Percentiles rank a stretch among this genome's conserved stretches.
phyloP scores from a whole-genome alignment of 2,888 invertebrate genomes.

The Phyto melanocephala region DNA sequence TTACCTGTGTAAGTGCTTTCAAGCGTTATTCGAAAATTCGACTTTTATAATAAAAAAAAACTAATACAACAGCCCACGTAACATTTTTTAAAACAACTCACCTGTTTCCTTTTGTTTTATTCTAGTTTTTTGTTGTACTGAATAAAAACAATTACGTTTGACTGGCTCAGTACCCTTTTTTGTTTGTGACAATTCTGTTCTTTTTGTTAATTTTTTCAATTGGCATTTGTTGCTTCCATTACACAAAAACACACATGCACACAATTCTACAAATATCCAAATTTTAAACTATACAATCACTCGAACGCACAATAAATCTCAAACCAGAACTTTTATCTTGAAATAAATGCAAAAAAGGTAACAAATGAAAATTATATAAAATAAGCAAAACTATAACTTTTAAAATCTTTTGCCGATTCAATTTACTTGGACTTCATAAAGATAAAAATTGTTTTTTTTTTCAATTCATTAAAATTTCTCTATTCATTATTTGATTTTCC shows the following conservation, averaged over 20 bases:
- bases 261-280: constrained; percentile 1
- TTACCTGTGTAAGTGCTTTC: too few relatives aligned
- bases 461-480: constrained; percentile 47
- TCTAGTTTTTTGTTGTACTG: neutral
- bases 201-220: constrained; percentile 6
- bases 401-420: neutral
- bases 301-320: neutral
- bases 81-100: neutral
- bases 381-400: neutral
- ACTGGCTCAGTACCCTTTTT: neutral
- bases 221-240: constrained; percentile 40
- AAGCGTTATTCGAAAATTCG: too few relatives aligned
- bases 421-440: neutral
- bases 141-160: neutral
- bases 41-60: neutral
- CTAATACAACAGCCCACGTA: neutral
- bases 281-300: neutral
- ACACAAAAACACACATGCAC: constrained; percentile 43
- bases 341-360: neutral
- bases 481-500: constrained; percentile 16
- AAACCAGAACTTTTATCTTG: constrained; percentile 14
- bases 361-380: neutral
- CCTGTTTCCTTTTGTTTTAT: neutral
- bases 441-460: neutral
- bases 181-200: neutral